A percentile compares a stretch with the other conserved stretches of the same genome.
Conservation (phyloP, 37 sponge, comb jelly and placozoan genomes). For the Halichondria panicea region DNA sequence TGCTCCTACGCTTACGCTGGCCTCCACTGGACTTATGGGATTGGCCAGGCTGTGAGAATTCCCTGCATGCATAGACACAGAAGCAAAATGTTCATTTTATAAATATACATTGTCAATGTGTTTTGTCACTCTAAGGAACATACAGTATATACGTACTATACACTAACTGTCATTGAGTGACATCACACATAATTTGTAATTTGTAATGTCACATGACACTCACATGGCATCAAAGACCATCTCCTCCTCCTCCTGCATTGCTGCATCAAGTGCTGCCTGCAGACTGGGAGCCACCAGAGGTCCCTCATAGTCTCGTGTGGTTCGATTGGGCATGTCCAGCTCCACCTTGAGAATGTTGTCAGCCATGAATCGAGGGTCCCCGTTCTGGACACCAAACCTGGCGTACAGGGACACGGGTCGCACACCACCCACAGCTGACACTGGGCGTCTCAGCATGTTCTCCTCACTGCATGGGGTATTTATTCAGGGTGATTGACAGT, state of each 20-base stretch:
- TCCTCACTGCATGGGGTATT: background rate
- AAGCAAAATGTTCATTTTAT: no score
- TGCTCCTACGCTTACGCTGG: no score
- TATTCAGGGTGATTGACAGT: no score
- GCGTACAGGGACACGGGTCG: slow-evolving; percentile 68
- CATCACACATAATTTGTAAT: no score
- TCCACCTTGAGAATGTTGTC: slow-evolving; percentile 86
- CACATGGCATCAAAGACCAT: slow-evolving; percentile 83
- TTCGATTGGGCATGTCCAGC: slow-evolving; percentile 91
- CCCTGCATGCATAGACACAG: no score
- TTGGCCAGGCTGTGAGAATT: no score
- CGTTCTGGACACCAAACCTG: slow-evolving; percentile 52
- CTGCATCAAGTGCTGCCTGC: slow-evolving; percentile 87
- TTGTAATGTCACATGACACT: no score
- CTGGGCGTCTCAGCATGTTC: slow-evolving; percentile 35
- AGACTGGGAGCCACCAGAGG: slow-evolving; percentile 75
- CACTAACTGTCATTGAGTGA: no score
- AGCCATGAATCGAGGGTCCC: slow-evolving; percentile 78
- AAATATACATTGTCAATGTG: no score
- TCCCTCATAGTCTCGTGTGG: slow-evolving; percentile 91
- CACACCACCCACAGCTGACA: slow-evolving; percentile 49
- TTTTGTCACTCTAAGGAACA: no score
- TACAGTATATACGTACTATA: no score
- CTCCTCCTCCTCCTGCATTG: slow-evolving; percentile 88
- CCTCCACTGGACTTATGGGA: no score